Base-by-base conservation (phyloP, 2,113 vertebrate species). In the Dipodomys merriami region DNA sequence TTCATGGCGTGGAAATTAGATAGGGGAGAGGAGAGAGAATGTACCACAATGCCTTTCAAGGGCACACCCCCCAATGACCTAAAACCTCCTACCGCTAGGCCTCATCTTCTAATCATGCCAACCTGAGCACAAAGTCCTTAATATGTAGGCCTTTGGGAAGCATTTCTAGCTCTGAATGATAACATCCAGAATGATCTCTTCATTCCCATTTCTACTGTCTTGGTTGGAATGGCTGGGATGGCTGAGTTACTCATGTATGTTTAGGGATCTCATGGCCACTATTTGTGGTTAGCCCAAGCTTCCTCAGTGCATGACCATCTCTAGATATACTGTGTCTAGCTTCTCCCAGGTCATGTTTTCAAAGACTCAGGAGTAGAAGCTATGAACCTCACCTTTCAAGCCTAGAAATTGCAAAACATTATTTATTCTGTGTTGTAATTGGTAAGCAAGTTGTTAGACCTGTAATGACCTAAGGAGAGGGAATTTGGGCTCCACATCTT, bases 331-430 rank as follows among this genome's bases (percentile, higher is more conserved):
- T 65, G 13, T 78, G 25, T 12, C 33, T 29, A 46, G 1, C 69
- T 93, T 92, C 60, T 86, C 25, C 30, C 57, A 77, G 25, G 57
- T 35, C 57, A 86, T 60, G 4, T 77, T 33, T 69, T 73, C 46
- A 33, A 76, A 94, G 71, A 83, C 20, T 11, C 35, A n/a, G 60
- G 22, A 86, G 10, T 46, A 2, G 33, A 88, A 93, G 16, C 20
- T 67, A 16, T 33, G 9, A 84, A 91, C 89, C 19, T 78, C 39
- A 69, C 91, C 1, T 18, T 29, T n/a, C 49, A 87, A 12, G 5
- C 23, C 3, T 62, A 77, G 22, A 87, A 91, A 25, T 20, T 78
- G 11, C 44, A 68, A 68, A 76, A 27, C 22, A 29, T 62, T 46
- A 46, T 71, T 82, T 68, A 68, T 68, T 12, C 30, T 15, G 2